Evolutionary conservation across 2,113 vertebrate genomes (phyloP).

Genomic region (Brachypteracias leptosomus): DNA sequence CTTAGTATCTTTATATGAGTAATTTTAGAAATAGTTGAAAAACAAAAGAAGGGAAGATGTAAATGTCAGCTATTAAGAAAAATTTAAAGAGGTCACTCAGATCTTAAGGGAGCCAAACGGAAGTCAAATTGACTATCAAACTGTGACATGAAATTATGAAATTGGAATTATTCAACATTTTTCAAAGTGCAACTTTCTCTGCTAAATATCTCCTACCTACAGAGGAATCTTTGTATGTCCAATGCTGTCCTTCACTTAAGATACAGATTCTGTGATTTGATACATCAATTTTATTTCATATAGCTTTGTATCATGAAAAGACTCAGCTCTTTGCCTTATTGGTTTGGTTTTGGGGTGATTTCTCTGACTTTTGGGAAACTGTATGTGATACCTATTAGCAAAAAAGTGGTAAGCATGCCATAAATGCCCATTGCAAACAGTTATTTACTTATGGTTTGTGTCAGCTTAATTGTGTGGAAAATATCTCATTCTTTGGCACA

Average conservation of each 20-base stretch:
- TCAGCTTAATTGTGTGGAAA: background rate
- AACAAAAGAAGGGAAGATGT: conserved; percentile 43
- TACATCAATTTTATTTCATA: background rate
- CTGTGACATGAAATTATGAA: conserved; percentile 46
- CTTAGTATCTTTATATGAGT: conserved; percentile 34
- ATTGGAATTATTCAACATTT: background rate
- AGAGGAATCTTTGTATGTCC: background rate
- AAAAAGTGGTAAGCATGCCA: background rate
- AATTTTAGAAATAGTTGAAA: conserved; percentile 43
- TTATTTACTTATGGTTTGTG: background rate
- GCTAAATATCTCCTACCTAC: background rate
- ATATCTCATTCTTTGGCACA: background rate
- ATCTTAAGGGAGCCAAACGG: conserved; percentile 53
- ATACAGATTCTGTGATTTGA: background rate
- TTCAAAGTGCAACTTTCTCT: background rate
- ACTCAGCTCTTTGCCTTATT: background rate
- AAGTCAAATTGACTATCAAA: conserved; percentile 62
- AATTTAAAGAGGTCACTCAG: conserved; percentile 44
- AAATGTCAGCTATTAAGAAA: conserved; percentile 60
- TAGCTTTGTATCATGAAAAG: background rate
- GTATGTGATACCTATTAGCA: background rate
- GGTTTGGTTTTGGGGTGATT: background rate
- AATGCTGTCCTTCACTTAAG: background rate
- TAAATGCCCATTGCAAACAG: background rate
- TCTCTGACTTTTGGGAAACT: background rate